Evolutionary conservation across 2,113 vertebrate species (phyloP).

Genomic region (Oreocharis arfaki): DNA sequence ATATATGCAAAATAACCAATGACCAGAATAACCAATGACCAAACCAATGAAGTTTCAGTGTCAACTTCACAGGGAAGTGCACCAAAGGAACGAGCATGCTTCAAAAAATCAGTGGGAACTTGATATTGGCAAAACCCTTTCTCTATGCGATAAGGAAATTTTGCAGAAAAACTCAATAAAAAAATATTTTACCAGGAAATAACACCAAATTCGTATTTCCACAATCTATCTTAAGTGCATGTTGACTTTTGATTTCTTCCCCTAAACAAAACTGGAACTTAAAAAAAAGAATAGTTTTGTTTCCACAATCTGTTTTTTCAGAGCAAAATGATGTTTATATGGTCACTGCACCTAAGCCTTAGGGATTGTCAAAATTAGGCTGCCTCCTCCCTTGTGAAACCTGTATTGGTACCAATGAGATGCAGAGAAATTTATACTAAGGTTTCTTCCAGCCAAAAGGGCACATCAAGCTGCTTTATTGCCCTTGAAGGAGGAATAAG

Average conservation of each 20-base stretch:
- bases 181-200: background rate
- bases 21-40: fast-evolving
- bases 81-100: fast-evolving
- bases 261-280: background rate
- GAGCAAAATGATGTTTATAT: background rate
- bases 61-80: background rate
- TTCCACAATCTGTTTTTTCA: background rate
- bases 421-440: background rate
- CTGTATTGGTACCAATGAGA: background rate
- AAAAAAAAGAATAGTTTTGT: background rate
- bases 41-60: background rate
- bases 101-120: background rate
- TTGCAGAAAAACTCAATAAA: background rate
- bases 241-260: background rate
- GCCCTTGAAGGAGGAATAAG: background rate
- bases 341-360: background rate
- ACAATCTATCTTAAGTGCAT: background rate
- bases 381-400: background rate
- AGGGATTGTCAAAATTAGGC: background rate
- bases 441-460: background rate
- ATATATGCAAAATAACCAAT: background rate
- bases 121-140: background rate
- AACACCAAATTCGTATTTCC: background rate
- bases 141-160: background rate
- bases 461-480: background rate